Percentiles rank a stretch among this genome's conserved stretches.
These are phyloP conservation scores for Pemphredon lugubris DNA, from an alignment of 2,888 invertebrate species.

Conservation along the genomic window DNA sequence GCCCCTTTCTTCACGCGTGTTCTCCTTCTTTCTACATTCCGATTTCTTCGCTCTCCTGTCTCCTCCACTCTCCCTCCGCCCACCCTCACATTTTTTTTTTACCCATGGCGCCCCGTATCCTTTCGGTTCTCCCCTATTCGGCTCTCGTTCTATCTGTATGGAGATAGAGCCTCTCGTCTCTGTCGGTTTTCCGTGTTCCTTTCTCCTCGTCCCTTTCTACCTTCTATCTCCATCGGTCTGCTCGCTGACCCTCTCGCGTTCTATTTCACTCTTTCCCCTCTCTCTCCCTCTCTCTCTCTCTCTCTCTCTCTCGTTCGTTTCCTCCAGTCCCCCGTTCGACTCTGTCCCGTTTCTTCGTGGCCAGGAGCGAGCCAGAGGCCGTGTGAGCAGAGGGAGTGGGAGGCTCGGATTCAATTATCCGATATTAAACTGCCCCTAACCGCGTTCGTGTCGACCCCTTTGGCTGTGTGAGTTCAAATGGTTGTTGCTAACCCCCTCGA, in stretches of 20 bases:
- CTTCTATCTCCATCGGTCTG: constrained; percentile 16
- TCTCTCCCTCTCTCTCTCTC: constrained; percentile 1
- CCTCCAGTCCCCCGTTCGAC: constrained; percentile 27
- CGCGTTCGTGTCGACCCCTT: constrained; percentile 71
- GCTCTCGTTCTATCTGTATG: constrained; percentile 22
- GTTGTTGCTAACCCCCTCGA: constrained; percentile 72
- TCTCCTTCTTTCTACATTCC: constrained; percentile 8
- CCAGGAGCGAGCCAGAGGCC: constrained; percentile 55
- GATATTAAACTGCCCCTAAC: constrained; percentile 81
- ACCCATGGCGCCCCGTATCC: too few relatives aligned
- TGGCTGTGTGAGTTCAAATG: constrained; percentile 75
- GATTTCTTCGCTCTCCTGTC: constrained; percentile 15
- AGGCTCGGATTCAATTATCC: constrained; percentile 80
- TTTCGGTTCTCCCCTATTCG: background rate
- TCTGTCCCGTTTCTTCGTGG: constrained; percentile 51
- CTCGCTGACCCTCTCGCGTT: constrained; percentile 45
- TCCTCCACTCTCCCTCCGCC: background rate
- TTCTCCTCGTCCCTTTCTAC: background rate
- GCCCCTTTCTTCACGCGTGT: background rate
- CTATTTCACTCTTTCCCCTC: constrained; percentile 14
- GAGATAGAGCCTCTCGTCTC: too few relatives aligned
- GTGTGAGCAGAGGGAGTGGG: constrained; percentile 59
- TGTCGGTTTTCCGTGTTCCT: background rate
- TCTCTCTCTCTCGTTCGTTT: background rate
- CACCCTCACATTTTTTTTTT: too few relatives aligned